Percentiles rank a stretch among this genome's conserved stretches.
phyloP scores from a whole-genome alignment of 2,797 vertebrate species.

The Danio choprae region DNA sequence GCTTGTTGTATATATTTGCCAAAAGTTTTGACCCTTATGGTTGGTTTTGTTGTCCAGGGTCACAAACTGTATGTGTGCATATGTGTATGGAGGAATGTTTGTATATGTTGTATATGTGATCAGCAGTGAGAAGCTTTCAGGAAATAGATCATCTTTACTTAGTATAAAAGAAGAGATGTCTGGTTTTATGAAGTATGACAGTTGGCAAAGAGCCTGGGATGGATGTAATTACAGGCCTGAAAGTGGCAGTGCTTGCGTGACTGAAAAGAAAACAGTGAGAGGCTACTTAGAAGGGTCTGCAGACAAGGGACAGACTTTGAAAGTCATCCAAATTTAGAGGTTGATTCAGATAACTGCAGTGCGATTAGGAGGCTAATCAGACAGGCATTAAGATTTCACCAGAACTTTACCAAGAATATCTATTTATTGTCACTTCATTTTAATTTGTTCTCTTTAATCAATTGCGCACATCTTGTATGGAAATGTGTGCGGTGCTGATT shows the following conservation, averaged over 20 bases:
- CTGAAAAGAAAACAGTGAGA: not conserved
- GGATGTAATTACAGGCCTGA: slow-evolving; percentile 22
- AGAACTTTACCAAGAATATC: slow-evolving; percentile 7
- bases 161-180: not conserved
- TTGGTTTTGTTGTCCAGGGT: too few species aligned
- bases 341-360: not conserved
- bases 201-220: slow-evolving; percentile 19
- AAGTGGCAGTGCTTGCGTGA: slow-evolving; percentile 2
- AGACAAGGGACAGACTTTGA: slow-evolving; percentile 18
- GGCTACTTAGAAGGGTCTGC: slow-evolving; percentile 21
- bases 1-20: too few species aligned
- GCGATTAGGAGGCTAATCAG: not conserved
- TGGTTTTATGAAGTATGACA: slow-evolving; percentile 9
- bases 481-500: not conserved
- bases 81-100: not conserved
- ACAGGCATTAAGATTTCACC: slow-evolving; percentile 18
- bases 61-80: not conserved
- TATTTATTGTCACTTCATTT: not conserved
- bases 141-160: not conserved
- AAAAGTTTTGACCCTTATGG: too few species aligned
- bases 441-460: slow-evolving; percentile 19
- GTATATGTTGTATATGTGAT: not conserved
- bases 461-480: not conserved
- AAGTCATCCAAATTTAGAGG: slow-evolving; percentile 41
- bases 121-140: not conserved